A percentile compares a stretch with the other conserved stretches of the same genome.
These are phyloP conservation scores for Psittacula derbiana DNA, from an alignment of 2,797 vertebrate genomes.

Conservation along the genomic window DNA sequence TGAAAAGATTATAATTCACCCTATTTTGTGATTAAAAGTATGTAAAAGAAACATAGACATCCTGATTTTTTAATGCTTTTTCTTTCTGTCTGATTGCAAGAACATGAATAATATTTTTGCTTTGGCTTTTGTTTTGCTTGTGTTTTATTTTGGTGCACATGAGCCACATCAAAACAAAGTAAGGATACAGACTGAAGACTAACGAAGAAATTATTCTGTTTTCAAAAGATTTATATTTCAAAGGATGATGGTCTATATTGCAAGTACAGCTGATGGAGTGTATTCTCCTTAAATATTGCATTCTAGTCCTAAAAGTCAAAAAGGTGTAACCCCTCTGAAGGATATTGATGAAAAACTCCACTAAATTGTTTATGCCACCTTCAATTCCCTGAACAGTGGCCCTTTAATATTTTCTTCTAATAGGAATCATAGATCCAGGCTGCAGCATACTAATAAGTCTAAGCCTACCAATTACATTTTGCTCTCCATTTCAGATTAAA, in stretches of 20 bases:
- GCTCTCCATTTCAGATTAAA: constrained; percentile 65
- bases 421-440: constrained; percentile 45
- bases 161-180: not conserved
- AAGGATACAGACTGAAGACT: not conserved
- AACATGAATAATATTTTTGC: not conserved
- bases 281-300: not conserved
- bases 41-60: not conserved
- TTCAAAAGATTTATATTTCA: constrained; percentile 7
- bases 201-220: not conserved
- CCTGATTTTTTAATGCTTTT: not conserved
- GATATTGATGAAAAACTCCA: constrained; percentile 37
- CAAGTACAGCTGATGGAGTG: not conserved
- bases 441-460: constrained; percentile 63
- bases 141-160: not conserved
- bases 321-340: not conserved
- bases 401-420: constrained; percentile 62
- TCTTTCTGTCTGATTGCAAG: not conserved
- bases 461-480: constrained; percentile 64
- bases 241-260: not conserved
- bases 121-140: not conserved
- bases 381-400: constrained; percentile 46
- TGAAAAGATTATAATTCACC: not conserved
- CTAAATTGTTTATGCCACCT: constrained; percentile 58
- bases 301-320: constrained; percentile 18
- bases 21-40: not conserved